These are phyloP conservation scores for Dorcus hopei DNA, from an alignment of 2,888 invertebrate species.

Conservation along the genomic window DNA sequence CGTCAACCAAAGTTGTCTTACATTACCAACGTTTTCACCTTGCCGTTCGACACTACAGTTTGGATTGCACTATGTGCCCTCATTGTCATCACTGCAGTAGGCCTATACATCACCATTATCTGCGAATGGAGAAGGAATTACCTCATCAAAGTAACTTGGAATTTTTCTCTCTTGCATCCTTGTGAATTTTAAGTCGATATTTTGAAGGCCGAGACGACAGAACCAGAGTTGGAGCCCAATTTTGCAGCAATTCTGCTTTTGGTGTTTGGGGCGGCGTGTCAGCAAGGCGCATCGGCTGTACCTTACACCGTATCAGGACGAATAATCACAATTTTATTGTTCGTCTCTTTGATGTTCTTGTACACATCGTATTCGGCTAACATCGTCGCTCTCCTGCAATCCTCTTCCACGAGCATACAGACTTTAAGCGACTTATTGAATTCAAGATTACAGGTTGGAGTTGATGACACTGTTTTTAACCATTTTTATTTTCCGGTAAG, in stretches of 20 bases:
- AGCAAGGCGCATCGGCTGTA: constrained; percentile 58
- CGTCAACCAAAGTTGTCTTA: constrained; percentile 68
- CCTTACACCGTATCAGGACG: constrained; percentile 51
- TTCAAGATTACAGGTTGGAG: constrained; percentile 64
- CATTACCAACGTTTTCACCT: constrained; percentile 66
- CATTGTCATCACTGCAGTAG: constrained; percentile 49
- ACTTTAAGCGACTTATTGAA: constrained; percentile 62
- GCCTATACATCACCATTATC: constrained; percentile 44
- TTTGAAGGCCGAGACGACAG: too few relatives aligned
- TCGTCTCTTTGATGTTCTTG: constrained; percentile 64
- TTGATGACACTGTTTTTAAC: constrained; percentile 68
- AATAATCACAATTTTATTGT: constrained; percentile 61
- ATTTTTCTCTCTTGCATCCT: too few relatives aligned
- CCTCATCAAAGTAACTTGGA: background rate
- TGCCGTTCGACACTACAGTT: constrained; percentile 65
- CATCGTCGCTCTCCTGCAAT: constrained; percentile 71
- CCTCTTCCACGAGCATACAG: constrained; percentile 66
- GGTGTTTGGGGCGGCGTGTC: constrained; percentile 58
- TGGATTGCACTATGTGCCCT: constrained; percentile 59
- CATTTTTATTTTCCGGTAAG: constrained; percentile 66
- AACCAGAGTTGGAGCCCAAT: too few relatives aligned
- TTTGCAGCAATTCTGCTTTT: constrained; percentile 47
- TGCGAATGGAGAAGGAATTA: constrained; percentile 45
- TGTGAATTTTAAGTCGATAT: too few relatives aligned
- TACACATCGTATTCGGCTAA: constrained; percentile 75